phyloP scores from a whole-genome alignment of 1,140 invertebrate species.

The Cydia strobilella region DNA sequence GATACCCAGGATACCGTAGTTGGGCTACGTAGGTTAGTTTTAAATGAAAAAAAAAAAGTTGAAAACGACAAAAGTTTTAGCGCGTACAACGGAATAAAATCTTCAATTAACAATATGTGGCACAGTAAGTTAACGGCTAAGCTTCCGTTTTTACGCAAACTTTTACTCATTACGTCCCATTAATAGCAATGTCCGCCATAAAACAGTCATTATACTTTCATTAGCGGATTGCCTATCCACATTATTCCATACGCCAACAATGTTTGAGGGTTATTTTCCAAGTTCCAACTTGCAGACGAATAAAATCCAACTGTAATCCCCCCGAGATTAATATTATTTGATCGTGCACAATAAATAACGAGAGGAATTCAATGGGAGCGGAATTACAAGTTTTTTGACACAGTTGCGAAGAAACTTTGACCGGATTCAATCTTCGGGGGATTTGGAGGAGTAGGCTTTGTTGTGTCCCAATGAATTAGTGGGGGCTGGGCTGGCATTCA shows the following conservation, averaged over 20 bases:
- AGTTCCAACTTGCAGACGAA: conserved; percentile 67
- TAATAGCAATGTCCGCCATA: conserved; percentile 43
- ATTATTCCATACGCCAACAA: conserved; percentile 53
- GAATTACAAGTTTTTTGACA: conserved; percentile 77
- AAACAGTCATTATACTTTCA: conserved; percentile 47
- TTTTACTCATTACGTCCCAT: conserved; percentile 32
- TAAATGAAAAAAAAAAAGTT: too few relatives aligned
- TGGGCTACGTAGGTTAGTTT: too few relatives aligned
- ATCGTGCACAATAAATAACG: conserved; percentile 78
- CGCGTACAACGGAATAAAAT: background rate
- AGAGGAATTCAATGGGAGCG: conserved; percentile 73
- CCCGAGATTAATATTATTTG: conserved; percentile 80
- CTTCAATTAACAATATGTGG: background rate
- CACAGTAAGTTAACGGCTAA: background rate
- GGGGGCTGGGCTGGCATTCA: conserved; percentile 45
- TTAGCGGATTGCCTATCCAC: conserved; percentile 54
- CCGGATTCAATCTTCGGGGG: conserved; percentile 72
- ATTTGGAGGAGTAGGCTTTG: conserved; percentile 64
- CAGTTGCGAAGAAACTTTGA: conserved; percentile 67
- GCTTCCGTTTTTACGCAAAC: conserved; percentile 36
- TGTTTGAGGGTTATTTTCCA: conserved; percentile 65
- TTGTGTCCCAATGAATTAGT: conserved; percentile 51
- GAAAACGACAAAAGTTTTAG: too few relatives aligned
- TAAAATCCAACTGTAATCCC: conserved; percentile 72
- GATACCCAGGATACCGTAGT: too few relatives aligned